Percentiles rank a stretch among this genome's conserved stretches.
phyloP scores from a whole-genome alignment of 2,888 invertebrate species.

The Acleris emargana region DNA sequence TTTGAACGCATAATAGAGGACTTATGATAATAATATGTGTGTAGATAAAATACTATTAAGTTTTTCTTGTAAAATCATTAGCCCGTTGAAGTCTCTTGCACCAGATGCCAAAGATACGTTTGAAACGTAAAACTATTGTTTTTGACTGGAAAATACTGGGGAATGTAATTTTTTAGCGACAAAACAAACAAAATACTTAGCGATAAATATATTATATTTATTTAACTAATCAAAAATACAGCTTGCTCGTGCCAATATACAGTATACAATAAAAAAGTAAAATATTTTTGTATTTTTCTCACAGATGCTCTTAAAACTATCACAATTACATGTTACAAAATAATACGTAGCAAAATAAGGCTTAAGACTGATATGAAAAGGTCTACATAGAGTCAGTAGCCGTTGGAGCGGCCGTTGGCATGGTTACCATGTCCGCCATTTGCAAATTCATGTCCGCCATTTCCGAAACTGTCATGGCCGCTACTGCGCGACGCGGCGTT shows the following conservation, averaged over 20 bases:
- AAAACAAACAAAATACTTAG: not conserved
- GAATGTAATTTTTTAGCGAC: too few relatives aligned
- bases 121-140: not conserved
- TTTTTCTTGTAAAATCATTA: too few relatives aligned
- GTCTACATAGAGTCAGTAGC: conserved; percentile 43
- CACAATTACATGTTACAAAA: conserved; percentile 3
- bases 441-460: conserved; percentile 48
- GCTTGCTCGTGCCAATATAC: conserved; percentile 25
- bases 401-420: conserved; percentile 45
- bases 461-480: conserved; percentile 32
- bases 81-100: too few relatives aligned
- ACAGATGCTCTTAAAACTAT: conserved; percentile 34
- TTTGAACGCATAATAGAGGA: too few relatives aligned
- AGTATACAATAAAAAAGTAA: conserved; percentile 9
- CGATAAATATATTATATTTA: conserved; percentile 30
- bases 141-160: too few relatives aligned
- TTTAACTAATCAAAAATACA: conserved; percentile 26
- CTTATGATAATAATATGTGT: too few relatives aligned
- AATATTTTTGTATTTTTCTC: conserved; percentile 39
- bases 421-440: conserved; percentile 47
- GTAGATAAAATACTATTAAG: too few relatives aligned
- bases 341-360: conserved; percentile 38
- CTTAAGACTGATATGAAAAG: conserved; percentile 22
- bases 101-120: too few relatives aligned
- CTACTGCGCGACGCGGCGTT: conserved; percentile 56